A percentile compares a stretch with the other conserved stretches of the same genome.
Evolutionary conservation across 1,140 invertebrate species (phyloP).

Genomic region (Drosophila lacteicornis): DNA sequence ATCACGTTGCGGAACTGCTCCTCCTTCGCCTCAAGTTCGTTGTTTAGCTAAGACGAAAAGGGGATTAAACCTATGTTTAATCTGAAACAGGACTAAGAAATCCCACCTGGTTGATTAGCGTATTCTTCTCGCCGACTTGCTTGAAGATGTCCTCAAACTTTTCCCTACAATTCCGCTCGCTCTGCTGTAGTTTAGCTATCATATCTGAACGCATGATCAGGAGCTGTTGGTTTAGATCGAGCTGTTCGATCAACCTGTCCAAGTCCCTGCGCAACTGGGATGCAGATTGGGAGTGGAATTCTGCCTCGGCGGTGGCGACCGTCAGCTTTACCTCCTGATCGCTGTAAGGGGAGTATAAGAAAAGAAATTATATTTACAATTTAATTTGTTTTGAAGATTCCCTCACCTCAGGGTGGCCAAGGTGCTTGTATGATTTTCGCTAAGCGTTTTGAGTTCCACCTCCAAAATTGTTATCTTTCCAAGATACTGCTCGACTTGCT

Average conservation of each 20-base stretch:
- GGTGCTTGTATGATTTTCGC: background rate
- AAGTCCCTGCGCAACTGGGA: constrained; percentile 21
- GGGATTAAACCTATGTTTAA: too few species aligned
- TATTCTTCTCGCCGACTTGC: constrained; percentile 50
- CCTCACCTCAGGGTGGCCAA: too few species aligned
- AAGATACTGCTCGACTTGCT: background rate
- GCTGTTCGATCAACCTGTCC: constrained; percentile 31
- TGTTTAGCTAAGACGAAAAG: constrained; percentile 83
- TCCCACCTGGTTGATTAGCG: constrained; percentile 51
- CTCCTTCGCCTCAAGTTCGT: constrained; percentile 85
- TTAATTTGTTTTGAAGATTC: too few species aligned
- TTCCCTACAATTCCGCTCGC: constrained; percentile 32
- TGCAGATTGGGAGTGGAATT: background rate
- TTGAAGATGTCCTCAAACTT: constrained; percentile 45
- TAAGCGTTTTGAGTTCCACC: background rate
- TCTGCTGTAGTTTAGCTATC: constrained; percentile 58
- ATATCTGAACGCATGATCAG: constrained; percentile 49
- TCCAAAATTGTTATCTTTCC: constrained; percentile 6
- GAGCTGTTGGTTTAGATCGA: constrained; percentile 44
- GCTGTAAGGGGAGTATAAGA: too few species aligned
- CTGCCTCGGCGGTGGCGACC: background rate
- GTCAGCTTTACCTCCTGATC: constrained; percentile 18
- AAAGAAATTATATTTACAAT: background rate
- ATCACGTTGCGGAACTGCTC: constrained; percentile 87
- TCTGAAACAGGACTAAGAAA: too few species aligned